Percentiles rank a stretch among this genome's conserved stretches.
Evolutionary conservation across 2,797 vertebrate species (phyloP).

Genomic region (Epinephelus awoara): DNA sequence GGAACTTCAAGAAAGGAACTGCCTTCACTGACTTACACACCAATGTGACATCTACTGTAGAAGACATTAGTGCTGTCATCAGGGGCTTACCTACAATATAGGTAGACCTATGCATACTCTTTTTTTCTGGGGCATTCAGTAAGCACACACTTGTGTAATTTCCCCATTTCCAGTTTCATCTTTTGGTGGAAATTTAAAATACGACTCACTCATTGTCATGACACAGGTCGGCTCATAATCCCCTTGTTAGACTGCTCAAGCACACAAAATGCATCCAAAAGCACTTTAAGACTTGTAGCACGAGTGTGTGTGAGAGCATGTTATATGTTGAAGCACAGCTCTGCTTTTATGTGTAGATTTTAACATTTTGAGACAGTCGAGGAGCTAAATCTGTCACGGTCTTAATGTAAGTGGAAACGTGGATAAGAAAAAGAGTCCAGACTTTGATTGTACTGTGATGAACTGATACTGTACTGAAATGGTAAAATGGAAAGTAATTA

Average conservation of each 20-base stretch:
- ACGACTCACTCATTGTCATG: constrained; percentile 30
- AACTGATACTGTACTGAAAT: constrained; percentile 30
- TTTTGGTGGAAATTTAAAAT: constrained; percentile 12
- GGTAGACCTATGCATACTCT: constrained; percentile 35
- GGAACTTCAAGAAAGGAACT: constrained; percentile 43
- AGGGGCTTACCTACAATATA: constrained; percentile 16
- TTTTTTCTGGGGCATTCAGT: constrained; percentile 41
- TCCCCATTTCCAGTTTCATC: neutral
- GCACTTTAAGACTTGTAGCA: constrained; percentile 82
- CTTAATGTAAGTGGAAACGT: neutral
- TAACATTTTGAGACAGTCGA: constrained; percentile 42
- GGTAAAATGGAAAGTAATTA: constrained; percentile 53
- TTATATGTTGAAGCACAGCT: constrained; percentile 58
- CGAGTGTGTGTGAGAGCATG: constrained; percentile 65
- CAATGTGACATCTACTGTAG: constrained; percentile 57
- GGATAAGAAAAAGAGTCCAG: constrained; percentile 16
- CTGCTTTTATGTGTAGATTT: constrained; percentile 57
- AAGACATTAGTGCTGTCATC: constrained; percentile 22
- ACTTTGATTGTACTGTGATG: constrained; percentile 59
- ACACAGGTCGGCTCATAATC: constrained; percentile 34
- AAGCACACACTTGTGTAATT: constrained; percentile 17
- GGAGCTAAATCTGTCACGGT: constrained; percentile 33
- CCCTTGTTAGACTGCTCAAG: constrained; percentile 64
- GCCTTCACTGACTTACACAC: constrained; percentile 36
- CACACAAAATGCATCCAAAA: constrained; percentile 75